Percentiles rank a stretch among this genome's conserved stretches.
These are phyloP conservation scores for Leptinotarsa lineolata DNA, from an alignment of 1,140 invertebrate genomes.

Conservation along the genomic window DNA sequence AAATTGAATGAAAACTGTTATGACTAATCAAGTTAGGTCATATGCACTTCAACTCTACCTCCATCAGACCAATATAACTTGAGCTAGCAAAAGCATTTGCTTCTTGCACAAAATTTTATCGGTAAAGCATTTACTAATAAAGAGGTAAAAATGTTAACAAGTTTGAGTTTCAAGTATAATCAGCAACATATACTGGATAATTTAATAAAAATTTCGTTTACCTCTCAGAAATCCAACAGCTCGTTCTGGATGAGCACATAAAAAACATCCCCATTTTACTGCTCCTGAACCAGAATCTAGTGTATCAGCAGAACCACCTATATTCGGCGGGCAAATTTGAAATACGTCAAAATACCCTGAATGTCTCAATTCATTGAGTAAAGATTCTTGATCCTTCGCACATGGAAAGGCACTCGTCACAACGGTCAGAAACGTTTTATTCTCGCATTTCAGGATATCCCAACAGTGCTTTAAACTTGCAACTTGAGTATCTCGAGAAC, in stretches of 20 bases:
- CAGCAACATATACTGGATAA: neutral
- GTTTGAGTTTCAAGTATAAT: neutral
- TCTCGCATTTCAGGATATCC: conserved; percentile 90
- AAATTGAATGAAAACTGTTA: too few species aligned
- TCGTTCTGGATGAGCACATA: conserved; percentile 89
- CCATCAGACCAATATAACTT: too few species aligned
- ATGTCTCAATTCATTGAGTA: conserved; percentile 84
- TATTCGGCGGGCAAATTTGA: conserved; percentile 66
- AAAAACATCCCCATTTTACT: conserved; percentile 80
- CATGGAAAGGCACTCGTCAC: conserved; percentile 92
- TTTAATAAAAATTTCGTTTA: conserved; percentile 27
- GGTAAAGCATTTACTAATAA: too few species aligned
- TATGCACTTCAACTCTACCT: too few species aligned
- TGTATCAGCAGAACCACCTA: conserved; percentile 54
- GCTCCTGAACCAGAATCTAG: conserved; percentile 53
- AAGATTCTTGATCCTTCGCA: conserved; percentile 82
- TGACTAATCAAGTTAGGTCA: too few species aligned
- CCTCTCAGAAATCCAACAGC: conserved; percentile 78
- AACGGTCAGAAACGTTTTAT: conserved; percentile 85
- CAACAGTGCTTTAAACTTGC: conserved; percentile 87
- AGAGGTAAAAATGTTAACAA: neutral
- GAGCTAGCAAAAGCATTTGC: too few species aligned
- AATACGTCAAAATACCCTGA: conserved; percentile 92
- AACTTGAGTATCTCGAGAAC: conserved; percentile 81
- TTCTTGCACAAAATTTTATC: too few species aligned